A percentile compares a stretch with the other conserved stretches of the same genome.
Evolutionary conservation across 1,140 invertebrate genomes (phyloP).

Genomic region (Heliconius nattereri): DNA sequence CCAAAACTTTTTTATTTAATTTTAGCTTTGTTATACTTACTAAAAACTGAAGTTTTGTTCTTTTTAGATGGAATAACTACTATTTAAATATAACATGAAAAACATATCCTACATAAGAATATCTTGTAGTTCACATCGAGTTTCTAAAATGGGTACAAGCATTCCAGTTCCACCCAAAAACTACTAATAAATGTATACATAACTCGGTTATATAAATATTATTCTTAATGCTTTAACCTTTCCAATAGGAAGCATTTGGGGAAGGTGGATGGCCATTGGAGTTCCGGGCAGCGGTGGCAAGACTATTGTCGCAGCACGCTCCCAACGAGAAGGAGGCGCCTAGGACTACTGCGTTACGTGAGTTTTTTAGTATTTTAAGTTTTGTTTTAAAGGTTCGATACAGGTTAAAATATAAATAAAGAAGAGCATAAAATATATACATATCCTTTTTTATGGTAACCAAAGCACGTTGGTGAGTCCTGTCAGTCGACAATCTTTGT

Average conservation of each 20-base stretch:
- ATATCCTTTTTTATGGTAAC: too few species aligned
- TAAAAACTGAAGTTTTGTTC: not conserved
- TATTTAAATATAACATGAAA: too few species aligned
- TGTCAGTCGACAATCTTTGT: too few species aligned
- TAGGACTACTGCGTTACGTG: conserved; percentile 51
- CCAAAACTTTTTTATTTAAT: not conserved
- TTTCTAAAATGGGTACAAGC: too few species aligned
- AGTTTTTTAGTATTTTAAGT: conserved; percentile 29
- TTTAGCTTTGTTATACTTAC: not conserved
- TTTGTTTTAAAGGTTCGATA: not conserved
- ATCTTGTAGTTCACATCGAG: too few species aligned
- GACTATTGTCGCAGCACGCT: conserved; percentile 68
- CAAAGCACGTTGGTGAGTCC: too few species aligned
- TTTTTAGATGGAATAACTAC: not conserved
- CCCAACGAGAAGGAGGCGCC: conserved; percentile 70
- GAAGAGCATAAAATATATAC: too few species aligned
- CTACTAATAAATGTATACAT: too few species aligned
- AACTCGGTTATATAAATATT: not conserved
- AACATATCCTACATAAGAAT: too few species aligned
- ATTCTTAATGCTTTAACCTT: conserved; percentile 26
- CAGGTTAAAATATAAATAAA: too few species aligned
- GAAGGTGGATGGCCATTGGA: conserved; percentile 72
- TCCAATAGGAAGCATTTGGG: conserved; percentile 68
- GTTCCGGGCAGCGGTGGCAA: conserved; percentile 66
- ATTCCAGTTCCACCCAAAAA: too few species aligned